A percentile compares a stretch with the other conserved stretches of the same genome.
These are phyloP conservation scores for Hippocampus zosterae DNA, from an alignment of 2,113 vertebrate species.

Conservation along the genomic window DNA sequence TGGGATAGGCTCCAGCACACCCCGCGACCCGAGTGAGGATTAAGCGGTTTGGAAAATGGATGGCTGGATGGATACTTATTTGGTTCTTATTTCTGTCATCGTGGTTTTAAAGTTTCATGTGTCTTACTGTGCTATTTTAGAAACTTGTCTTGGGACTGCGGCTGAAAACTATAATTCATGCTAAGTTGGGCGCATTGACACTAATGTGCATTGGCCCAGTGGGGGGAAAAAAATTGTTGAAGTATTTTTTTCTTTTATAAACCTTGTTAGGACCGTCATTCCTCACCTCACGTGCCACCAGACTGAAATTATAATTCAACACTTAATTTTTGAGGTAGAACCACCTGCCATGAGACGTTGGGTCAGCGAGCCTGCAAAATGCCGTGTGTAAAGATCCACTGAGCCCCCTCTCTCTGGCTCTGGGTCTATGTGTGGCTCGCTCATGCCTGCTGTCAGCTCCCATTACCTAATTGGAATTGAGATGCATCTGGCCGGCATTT, in stretches of 20 bases:
- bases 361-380: conserved; percentile 49
- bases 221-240: no score
- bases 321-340: conserved; percentile 29
- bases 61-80: no score
- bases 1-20: no score
- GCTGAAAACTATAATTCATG: no score
- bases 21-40: no score
- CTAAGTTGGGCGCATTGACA: no score
- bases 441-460: conserved; percentile 68
- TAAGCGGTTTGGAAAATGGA: no score
- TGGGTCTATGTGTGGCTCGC: conserved; percentile 42
- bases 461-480: conserved; percentile 76
- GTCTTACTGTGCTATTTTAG: no score
- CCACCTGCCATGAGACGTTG: conserved; percentile 26
- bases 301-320: not conserved
- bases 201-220: no score
- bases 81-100: no score
- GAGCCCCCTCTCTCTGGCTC: conserved; percentile 36
- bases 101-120: no score
- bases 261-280: not conserved
- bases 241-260: not conserved
- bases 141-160: no score
- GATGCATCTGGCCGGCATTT: conserved; percentile 67
- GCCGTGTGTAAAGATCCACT: conserved; percentile 39
- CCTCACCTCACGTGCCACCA: not conserved